Percentiles rank a stretch among this genome's conserved stretches.
phyloP scores from a whole-genome alignment of 2,888 invertebrate genomes.

The Pimpla rufipes region DNA sequence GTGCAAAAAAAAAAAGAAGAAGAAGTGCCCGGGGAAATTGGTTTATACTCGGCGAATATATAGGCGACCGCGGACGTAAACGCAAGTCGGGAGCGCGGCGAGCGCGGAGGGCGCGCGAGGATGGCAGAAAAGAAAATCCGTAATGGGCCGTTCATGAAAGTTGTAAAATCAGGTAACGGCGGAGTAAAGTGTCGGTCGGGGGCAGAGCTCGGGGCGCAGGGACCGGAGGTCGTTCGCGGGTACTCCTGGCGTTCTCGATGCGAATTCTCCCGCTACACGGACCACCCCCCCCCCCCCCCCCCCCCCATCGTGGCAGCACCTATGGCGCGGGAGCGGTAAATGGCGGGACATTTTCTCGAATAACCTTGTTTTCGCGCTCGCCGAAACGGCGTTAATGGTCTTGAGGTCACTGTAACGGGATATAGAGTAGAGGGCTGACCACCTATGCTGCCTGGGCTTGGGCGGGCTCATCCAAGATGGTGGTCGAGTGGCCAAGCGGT shows the following conservation, averaged over 20 bases:
- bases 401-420: conserved; percentile 20
- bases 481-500: neutral
- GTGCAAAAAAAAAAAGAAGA: neutral
- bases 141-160: conserved; percentile 54
- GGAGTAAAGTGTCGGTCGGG: conserved; percentile 37
- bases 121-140: conserved; percentile 38
- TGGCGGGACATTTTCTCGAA: conserved; percentile 69
- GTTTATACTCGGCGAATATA: conserved; percentile 35
- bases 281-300: too few species aligned
- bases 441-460: neutral
- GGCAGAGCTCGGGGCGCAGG: neutral
- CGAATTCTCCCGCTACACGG: conserved; percentile 2
- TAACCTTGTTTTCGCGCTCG: conserved; percentile 69
- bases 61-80: conserved; percentile 20
- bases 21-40: conserved; percentile 1
- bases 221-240: conserved; percentile 29
- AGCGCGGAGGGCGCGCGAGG: neutral
- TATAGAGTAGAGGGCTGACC: conserved; percentile 17
- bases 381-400: conserved; percentile 69
- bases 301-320: conserved; percentile 3
- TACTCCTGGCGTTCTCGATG: conserved; percentile 22
- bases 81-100: neutral
- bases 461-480: neutral
- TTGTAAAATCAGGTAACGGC: conserved; percentile 53
- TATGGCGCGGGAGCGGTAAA: conserved; percentile 50